A percentile compares a stretch with the other conserved stretches of the same genome.
These are phyloP conservation scores for Ciconia stormi DNA, from an alignment of 2,113 vertebrate species.

Conservation along the genomic window DNA sequence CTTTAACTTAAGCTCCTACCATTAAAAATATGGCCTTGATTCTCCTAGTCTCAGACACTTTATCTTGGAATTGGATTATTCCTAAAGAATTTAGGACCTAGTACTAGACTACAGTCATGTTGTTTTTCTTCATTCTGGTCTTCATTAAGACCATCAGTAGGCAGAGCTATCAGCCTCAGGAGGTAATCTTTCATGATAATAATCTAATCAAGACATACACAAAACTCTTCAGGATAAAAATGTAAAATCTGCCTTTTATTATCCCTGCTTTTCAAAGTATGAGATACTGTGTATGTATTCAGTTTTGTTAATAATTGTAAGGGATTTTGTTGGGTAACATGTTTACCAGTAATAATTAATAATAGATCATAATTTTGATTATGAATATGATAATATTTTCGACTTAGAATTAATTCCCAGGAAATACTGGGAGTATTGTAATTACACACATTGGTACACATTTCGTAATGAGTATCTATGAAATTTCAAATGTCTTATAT, in stretches of 20 bases:
- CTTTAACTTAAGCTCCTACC: not conserved
- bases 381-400: not conserved
- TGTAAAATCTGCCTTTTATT: not conserved
- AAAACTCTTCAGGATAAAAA: not conserved
- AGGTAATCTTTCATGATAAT: not conserved
- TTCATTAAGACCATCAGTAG: not conserved
- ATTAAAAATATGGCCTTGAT: not conserved
- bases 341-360: not conserved
- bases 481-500: not conserved
- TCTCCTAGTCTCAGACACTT: not conserved
- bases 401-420: not conserved
- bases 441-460: not conserved
- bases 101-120: not conserved
- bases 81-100: not conserved
- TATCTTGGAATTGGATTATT: not conserved
- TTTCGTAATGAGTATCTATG: not conserved
- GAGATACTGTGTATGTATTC: not conserved
- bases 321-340: not conserved
- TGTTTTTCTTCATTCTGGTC: not conserved
- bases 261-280: not conserved
- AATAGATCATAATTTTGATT: not conserved
- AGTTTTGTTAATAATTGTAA: not conserved
- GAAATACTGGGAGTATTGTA: not conserved
- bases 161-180: not conserved
- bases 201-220: not conserved